Conservation (phyloP, 2,888 invertebrate species). For the Eremobia ochroleuca region DNA sequence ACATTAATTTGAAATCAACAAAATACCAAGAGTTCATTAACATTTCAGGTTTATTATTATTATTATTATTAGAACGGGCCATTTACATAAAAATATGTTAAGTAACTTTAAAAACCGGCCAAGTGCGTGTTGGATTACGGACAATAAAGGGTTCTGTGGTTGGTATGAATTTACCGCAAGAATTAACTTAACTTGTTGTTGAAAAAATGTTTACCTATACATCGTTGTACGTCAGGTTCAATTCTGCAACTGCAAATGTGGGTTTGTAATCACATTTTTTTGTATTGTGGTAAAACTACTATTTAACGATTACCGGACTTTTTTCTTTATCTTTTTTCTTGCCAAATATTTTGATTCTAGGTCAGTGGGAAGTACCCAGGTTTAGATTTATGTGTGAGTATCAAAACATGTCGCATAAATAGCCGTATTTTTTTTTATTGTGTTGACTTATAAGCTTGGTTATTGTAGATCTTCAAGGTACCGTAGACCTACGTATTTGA, state of each 20-base stretch:
- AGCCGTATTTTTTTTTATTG: background rate
- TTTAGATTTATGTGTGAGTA: background rate
- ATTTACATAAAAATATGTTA: background rate
- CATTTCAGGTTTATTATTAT: background rate
- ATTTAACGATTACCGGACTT: background rate
- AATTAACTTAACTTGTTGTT: background rate
- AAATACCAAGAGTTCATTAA: background rate
- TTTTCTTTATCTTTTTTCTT: background rate
- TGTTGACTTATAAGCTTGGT: background rate
- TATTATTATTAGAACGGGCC: no score
- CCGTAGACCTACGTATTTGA: background rate
- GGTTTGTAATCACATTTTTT: background rate
- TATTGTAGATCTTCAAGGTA: background rate
- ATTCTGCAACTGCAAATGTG: background rate
- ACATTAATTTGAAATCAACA: background rate
- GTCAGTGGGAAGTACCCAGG: background rate
- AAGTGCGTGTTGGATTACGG: background rate
- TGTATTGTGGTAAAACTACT: background rate
- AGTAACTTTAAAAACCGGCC: background rate
- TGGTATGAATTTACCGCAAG: background rate
- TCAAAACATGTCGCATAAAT: background rate
- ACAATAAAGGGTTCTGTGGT: background rate
- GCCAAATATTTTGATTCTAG: background rate
- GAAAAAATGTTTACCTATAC: background rate
- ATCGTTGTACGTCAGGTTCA: background rate